Evolutionary conservation across 1,140 invertebrate species (phyloP).

Genomic region (Aphaenogaster rudis): DNA sequence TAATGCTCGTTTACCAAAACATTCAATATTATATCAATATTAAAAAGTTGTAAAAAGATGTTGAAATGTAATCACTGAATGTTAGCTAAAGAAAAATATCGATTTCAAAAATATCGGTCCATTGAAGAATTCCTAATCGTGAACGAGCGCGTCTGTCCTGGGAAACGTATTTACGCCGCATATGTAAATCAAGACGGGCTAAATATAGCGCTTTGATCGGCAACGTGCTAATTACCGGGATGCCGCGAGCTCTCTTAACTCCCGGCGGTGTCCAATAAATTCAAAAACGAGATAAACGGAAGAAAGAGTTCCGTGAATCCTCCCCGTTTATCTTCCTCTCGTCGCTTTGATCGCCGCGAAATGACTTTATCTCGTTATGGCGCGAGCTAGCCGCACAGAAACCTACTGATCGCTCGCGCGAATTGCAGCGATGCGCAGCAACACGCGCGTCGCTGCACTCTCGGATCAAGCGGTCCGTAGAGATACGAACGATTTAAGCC

Average conservation of each 20-base stretch:
- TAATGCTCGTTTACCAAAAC: background rate
- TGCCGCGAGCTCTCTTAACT: constrained; percentile 22
- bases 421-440: constrained; percentile 28
- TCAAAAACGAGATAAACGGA: constrained; percentile 32
- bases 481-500: constrained; percentile 61
- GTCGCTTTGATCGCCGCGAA: constrained; percentile 57
- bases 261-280: constrained; percentile 42
- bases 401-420: constrained; percentile 43
- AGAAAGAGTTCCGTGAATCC: constrained; percentile 44
- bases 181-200: background rate
- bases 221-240: constrained; percentile 44
- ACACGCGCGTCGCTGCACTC: constrained; percentile 25
- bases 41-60: background rate
- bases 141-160: background rate
- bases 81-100: background rate
- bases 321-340: constrained; percentile 31
- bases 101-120: background rate
- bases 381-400: constrained; percentile 6
- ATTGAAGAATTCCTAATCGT: background rate
- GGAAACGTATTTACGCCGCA: background rate
- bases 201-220: constrained; percentile 56
- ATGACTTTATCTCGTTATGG: constrained; percentile 47
- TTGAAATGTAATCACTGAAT: background rate
- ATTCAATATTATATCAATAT: background rate
- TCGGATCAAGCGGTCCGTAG: constrained; percentile 31